Conservation (phyloP, 2,113 vertebrate species). For the Oncorhynchus keta region DNA sequence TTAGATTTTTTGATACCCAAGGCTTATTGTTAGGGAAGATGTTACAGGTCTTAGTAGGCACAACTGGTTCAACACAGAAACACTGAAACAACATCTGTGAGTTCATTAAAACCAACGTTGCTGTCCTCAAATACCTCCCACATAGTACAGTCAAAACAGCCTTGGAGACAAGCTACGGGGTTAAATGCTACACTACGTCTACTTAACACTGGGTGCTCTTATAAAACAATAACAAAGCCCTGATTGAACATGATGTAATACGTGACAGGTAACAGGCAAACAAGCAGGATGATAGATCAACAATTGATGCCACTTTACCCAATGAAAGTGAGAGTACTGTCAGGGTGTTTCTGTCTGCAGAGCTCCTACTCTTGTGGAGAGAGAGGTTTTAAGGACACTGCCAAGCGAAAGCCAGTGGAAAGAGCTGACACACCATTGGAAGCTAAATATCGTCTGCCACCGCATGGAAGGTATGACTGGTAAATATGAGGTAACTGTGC, state of each 20-base stretch:
- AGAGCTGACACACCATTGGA: conserved; percentile 49
- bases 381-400: conserved; percentile 35
- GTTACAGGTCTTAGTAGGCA: no score
- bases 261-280: neutral
- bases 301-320: neutral
- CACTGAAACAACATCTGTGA: no score
- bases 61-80: no score
- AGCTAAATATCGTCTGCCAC: conserved; percentile 44
- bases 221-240: no score
- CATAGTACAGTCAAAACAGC: no score
- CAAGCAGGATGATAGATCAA: conserved; percentile 7
- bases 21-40: no score
- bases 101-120: no score
- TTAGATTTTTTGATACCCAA: no score
- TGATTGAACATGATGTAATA: no score
- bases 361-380: conserved; percentile 1
- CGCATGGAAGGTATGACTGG: conserved; percentile 62
- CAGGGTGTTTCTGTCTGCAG: conserved; percentile 52
- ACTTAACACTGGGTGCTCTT: no score
- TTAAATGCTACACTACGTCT: neutral
- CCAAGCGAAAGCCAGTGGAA: conserved; percentile 53
- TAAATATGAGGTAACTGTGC: conserved; percentile 57
- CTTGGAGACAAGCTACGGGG: neutral
- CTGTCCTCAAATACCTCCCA: no score
- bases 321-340: conserved; percentile 31